Conservation (phyloP, 2,888 invertebrate genomes). For the Phorcus lineatus region DNA sequence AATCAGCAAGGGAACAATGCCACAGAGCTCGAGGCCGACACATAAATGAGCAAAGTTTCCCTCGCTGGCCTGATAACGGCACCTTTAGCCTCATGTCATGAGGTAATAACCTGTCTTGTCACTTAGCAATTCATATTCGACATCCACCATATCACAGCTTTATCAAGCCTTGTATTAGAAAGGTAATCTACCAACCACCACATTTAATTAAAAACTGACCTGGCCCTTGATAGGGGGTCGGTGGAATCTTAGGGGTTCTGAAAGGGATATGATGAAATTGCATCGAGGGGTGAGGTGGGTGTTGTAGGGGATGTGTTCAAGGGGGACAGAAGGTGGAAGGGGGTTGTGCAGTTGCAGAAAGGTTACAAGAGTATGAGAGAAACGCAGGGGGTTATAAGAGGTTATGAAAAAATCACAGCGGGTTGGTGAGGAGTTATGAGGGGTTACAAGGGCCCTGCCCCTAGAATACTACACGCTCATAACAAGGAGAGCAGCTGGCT, state of each 20-base stretch:
- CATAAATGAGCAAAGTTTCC: slow-evolving; percentile 9
- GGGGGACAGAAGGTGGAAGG: too few relatives aligned
- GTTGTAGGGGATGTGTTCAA: too few relatives aligned
- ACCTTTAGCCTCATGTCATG: slow-evolving; percentile 19
- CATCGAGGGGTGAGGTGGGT: too few relatives aligned
- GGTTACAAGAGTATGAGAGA: too few relatives aligned
- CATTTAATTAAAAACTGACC: slow-evolving; percentile 26
- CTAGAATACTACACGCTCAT: neutral
- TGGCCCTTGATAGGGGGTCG: neutral
- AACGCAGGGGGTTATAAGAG: too few relatives aligned
- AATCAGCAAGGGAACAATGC: slow-evolving; percentile 18
- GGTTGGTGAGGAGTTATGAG: too few relatives aligned
- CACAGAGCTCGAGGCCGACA: neutral
- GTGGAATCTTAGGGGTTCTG: too few relatives aligned
- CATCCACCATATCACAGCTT: slow-evolving; percentile 12
- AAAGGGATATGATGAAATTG: too few relatives aligned
- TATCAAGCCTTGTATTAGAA: neutral
- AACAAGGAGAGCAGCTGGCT: neutral
- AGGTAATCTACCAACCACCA: slow-evolving; percentile 15
- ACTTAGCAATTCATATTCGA: neutral
- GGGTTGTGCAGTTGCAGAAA: too few relatives aligned
- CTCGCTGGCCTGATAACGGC: slow-evolving; percentile 4
- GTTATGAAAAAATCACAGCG: too few relatives aligned
- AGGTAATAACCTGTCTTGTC: slow-evolving; percentile 2
- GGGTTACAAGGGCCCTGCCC: neutral